Base-by-base conservation (phyloP, 1,140 invertebrate species). In the Nasonia giraulti region DNA sequence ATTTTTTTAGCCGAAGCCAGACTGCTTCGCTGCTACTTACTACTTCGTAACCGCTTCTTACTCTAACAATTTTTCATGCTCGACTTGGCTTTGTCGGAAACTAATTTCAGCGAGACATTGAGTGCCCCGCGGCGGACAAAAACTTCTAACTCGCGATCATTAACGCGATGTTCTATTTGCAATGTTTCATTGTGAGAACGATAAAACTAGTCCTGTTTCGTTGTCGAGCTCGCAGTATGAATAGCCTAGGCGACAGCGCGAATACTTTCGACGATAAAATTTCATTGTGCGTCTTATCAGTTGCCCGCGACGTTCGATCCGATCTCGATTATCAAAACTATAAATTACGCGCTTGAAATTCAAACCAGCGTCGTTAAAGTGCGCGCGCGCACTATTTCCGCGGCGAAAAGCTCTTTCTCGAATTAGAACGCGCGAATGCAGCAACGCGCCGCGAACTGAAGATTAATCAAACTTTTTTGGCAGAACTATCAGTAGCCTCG, bases 11-110 rank as follows among this genome's bases (percentile, higher is more conserved):
- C 23, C 69, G 3, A 31, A 33, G 76, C 3, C 8, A 69, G 17
- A 50, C 3, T 62, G 27, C 31, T 78, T 78, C 8, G 68, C 20
- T 27, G 20, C 37, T 50, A 5, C 80, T 73, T 44, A 17, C 20
- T 81, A 31, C 14, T 37, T 33, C 6, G 23, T 23, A 73, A 80
- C 37, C 37, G 69, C 62, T 80, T 81, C 73, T 81, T 81, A 73
- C n/a, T 69, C 20, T 17, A 73, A 69, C 71, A 50, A 73, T 81
- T 73, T 71, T 33, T 73, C 14, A 71, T 73, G 14, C 80, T 73
- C 44, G 11, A 81, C 40, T 73, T 47, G 27, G 40, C 12, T 73
- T 69, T 81, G 80, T 73, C 14, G 20, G 44, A 23, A 73, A 20
- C 44, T 71, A 55, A 81, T 50, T 81, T 81, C 12, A 81, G 44